phyloP scores from a whole-genome alignment of 2,888 invertebrate species.

The Tupiocoris notatus region DNA sequence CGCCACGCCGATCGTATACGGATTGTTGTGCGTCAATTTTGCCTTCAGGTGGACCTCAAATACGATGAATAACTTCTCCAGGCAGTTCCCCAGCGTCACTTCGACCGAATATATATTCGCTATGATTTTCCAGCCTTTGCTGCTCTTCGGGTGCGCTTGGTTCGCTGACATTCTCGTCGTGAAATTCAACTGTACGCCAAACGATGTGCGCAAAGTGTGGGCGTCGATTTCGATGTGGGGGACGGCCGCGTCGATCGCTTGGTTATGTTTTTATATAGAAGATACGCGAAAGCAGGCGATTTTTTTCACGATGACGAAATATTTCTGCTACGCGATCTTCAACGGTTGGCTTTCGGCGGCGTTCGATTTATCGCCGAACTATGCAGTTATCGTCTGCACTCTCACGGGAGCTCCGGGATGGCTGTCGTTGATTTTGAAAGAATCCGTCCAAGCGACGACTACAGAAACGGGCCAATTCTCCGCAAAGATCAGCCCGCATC shows the following conservation, averaged over 20 bases:
- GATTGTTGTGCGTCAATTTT: neutral
- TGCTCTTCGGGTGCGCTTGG: neutral
- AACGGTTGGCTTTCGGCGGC: neutral
- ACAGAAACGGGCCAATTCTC: too few relatives aligned
- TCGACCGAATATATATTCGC: neutral
- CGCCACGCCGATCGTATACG: neutral
- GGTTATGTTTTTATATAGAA: neutral
- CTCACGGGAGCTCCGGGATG: conserved; percentile 3
- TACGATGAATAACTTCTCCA: neutral
- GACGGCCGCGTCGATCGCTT: neutral
- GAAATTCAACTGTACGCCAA: neutral
- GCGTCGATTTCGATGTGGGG: conserved; percentile 19
- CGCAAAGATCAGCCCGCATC: neutral
- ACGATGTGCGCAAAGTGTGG: conserved; percentile 12
- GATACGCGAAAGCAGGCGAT: neutral
- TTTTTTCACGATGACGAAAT: neutral
- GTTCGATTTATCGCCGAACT: conserved; percentile 20
- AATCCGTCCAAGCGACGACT: neutral
- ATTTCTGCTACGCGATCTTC: neutral
- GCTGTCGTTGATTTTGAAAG: neutral
- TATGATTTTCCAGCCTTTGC: conserved; percentile 1
- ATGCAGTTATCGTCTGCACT: neutral
- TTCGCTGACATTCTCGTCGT: neutral
- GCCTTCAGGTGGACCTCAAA: conserved; percentile 4
- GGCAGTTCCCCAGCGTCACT: neutral